Percentiles rank a stretch among this genome's conserved stretches.
These are phyloP conservation scores for Chiloscyllium punctatum DNA, from an alignment of 2,797 vertebrate species.

Conservation along the genomic window DNA sequence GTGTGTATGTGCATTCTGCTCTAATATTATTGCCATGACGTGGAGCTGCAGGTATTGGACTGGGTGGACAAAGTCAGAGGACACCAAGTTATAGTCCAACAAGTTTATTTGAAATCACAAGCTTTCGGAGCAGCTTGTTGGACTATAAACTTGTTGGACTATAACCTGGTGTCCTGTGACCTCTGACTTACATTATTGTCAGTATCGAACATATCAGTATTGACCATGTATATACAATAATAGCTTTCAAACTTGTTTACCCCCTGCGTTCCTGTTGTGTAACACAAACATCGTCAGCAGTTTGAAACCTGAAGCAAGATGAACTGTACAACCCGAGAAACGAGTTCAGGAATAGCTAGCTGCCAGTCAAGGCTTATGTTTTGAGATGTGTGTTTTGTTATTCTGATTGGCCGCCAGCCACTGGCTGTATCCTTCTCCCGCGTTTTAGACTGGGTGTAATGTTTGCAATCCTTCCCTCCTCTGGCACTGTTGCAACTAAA, in stretches of 20 bases:
- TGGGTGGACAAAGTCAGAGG: no score
- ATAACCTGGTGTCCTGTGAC: no score
- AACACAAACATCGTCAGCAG: neutral
- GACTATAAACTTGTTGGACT: no score
- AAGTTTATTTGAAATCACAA: no score
- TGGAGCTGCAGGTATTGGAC: neutral
- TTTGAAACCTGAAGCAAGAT: neutral
- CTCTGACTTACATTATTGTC: neutral
- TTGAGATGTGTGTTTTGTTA: neutral
- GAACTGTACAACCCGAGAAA: neutral
- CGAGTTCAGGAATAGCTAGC: neutral
- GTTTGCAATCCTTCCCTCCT: neutral
- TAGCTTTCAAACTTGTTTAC: neutral
- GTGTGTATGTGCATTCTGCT: neutral
- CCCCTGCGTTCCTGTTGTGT: neutral
- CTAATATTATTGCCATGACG: neutral
- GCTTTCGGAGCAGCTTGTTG: no score
- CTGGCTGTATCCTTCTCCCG: neutral
- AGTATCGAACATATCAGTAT: neutral
- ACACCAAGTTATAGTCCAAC: no score
- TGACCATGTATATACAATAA: neutral
- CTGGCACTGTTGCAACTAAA: neutral
- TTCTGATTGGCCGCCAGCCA: neutral
- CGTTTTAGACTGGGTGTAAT: neutral
- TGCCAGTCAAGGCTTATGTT: neutral